Evolutionary conservation across 2,113 vertebrate species (phyloP).

Genomic region (Lipophrys pholis): DNA sequence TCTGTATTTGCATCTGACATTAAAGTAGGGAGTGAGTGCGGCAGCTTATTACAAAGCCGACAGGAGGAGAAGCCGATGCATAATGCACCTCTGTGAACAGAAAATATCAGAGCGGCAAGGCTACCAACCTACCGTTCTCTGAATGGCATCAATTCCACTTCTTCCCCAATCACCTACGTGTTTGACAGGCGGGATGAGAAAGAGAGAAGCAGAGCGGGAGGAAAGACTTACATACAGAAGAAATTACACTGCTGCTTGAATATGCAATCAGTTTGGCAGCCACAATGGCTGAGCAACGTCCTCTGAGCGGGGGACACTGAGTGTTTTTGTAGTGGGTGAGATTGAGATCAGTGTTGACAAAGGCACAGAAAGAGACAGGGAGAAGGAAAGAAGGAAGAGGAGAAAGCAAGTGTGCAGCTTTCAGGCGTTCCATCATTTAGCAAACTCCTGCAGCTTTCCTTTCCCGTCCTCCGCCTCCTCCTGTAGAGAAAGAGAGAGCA

Average conservation of each 20-base stretch:
- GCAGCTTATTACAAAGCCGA: constrained; percentile 54
- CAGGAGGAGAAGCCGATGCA: constrained; percentile 46
- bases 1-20: constrained; percentile 59
- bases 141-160: constrained; percentile 49
- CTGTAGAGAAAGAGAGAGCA: constrained; percentile 60
- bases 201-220: constrained; percentile 13
- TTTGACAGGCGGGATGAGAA: constrained; percentile 48
- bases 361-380: constrained; percentile 21
- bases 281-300: constrained; percentile 64
- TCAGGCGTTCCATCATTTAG: constrained; percentile 88
- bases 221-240: constrained; percentile 25
- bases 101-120: constrained; percentile 49
- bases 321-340: constrained; percentile 55
- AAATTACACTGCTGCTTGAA: constrained; percentile 55
- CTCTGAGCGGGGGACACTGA: constrained; percentile 46
- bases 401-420: constrained; percentile 78
- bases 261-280: constrained; percentile 58
- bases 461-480: constrained; percentile 85
- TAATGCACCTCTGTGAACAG: constrained; percentile 56
- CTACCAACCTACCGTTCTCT: constrained; percentile 27
- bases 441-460: constrained; percentile 85
- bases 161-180: constrained; percentile 57
- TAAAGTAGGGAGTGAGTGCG: constrained; percentile 39
- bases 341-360: constrained; percentile 54
- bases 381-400: constrained; percentile 71